Base-by-base conservation (phyloP, 1,140 invertebrate genomes). In the Popillia japonica region DNA sequence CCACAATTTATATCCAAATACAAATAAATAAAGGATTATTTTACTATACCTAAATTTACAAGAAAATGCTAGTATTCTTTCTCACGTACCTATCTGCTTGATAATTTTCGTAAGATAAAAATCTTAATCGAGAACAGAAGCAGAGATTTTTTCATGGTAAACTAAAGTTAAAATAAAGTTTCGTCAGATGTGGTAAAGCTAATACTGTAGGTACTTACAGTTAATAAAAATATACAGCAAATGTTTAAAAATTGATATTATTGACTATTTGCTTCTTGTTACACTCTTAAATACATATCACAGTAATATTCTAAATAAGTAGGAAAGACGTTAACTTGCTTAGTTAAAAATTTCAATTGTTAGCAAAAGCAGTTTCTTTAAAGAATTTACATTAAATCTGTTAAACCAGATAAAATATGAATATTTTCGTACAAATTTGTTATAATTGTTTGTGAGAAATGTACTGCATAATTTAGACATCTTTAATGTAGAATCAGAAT, bases 61-160 rank as follows among this genome's bases (percentile, higher is more conserved):
- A 55, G 48, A 17, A 55, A 55, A 55, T 55, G 48, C 48, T n/a
- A 48, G n/a, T n/a, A 48, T 48, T 55, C 48, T 17, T 55, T 55
- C 48, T 55, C 48, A 55, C 48, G 48, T 55, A 55, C 48, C 48
- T 55, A 17, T 55, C 48, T 55, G 48, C 48, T 34, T 68, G 20
- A 4, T 68, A 68, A 68, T 68, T 34, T 64, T 68, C 11, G 20
- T 34, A 14, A 23, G 61, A 68, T 68, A 34, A 68, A 68, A 64
- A 22, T 64, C 59, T 64, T 64, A 68, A 68, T 27, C 22, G 61
- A 68, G 27, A 68, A 68, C 14, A 68, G 20, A 68, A 27, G 61
- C 61, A 68, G 61, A 68, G 61, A 68, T 68, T 68, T 68, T 48
- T 68, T 68, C 14, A 68, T 68, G 20, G 11, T 23, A 68, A 68